Conservation (phyloP, 2,797 vertebrate species). For the Girardinus metallicus region DNA sequence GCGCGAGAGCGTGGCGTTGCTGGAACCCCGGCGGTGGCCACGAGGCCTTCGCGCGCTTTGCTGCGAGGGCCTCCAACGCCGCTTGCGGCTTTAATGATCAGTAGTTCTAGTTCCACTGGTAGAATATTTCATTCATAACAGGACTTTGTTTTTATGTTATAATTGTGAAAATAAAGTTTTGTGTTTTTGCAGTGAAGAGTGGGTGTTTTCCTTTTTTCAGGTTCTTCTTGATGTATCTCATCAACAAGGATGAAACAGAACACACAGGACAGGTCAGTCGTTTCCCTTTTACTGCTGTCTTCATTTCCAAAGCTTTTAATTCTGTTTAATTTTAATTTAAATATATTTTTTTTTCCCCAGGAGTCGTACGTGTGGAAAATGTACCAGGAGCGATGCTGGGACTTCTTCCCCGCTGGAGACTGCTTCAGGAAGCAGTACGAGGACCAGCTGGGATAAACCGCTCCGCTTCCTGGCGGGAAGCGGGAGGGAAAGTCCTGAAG, state of each 20-base stretch:
- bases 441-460: conserved; percentile 88
- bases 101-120: no score
- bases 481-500: conserved; percentile 15
- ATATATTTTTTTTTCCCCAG: conserved; percentile 69
- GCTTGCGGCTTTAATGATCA: no score
- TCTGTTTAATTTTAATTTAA: background rate
- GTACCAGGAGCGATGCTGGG: conserved; percentile 95
- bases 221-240: conserved; percentile 97
- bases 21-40: no score
- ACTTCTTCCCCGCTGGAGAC: conserved; percentile 94
- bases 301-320: background rate
- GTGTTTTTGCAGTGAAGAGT: background rate
- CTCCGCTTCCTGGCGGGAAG: conserved; percentile 10
- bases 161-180: no score
- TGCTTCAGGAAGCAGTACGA: conserved; percentile 97
- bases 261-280: conserved; percentile 92
- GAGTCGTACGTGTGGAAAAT: conserved; percentile 97
- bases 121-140: no score
- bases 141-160: no score
- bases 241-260: conserved; percentile 95
- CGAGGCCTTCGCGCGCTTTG: no score
- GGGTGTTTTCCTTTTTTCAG: conserved; percentile 58
- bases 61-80: no score
- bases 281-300: no score
- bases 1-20: no score